Conservation (phyloP, 2,888 invertebrate species). For the Hyppa rectilinea region DNA sequence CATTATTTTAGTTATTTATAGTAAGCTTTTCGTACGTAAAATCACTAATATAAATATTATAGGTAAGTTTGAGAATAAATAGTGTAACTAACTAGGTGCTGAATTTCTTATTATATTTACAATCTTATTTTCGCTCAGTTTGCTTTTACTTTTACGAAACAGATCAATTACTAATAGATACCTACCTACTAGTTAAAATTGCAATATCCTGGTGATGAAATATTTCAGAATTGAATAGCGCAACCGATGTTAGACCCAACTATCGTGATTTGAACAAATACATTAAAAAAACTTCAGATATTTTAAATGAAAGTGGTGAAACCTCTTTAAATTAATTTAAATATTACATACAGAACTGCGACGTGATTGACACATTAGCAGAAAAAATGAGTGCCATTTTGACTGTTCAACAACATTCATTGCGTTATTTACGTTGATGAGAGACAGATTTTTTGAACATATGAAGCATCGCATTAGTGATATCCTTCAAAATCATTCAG, state of each 20-base stretch:
- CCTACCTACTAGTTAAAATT: background rate
- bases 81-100: conserved; percentile 4
- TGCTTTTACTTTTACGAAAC: background rate
- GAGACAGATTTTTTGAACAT: too few species aligned
- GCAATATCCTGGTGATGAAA: background rate
- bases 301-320: background rate
- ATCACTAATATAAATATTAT: conserved; percentile 20
- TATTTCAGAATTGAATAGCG: background rate
- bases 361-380: too few species aligned
- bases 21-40: background rate
- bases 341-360: too few species aligned
- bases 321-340: conserved; percentile 7
- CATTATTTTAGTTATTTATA: conserved; percentile 30
- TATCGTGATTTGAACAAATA: too few species aligned
- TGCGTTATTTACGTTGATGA: too few species aligned
- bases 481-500: too few species aligned
- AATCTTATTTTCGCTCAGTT: background rate
- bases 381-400: too few species aligned
- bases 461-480: too few species aligned
- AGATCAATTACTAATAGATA: background rate
- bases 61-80: background rate
- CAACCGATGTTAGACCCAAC: background rate
- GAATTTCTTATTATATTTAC: conserved; percentile 10
- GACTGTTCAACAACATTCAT: too few species aligned
- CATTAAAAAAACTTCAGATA: too few species aligned